phyloP scores from a whole-genome alignment of 2,888 invertebrate genomes.

The Exephanes ischioxanthus region DNA sequence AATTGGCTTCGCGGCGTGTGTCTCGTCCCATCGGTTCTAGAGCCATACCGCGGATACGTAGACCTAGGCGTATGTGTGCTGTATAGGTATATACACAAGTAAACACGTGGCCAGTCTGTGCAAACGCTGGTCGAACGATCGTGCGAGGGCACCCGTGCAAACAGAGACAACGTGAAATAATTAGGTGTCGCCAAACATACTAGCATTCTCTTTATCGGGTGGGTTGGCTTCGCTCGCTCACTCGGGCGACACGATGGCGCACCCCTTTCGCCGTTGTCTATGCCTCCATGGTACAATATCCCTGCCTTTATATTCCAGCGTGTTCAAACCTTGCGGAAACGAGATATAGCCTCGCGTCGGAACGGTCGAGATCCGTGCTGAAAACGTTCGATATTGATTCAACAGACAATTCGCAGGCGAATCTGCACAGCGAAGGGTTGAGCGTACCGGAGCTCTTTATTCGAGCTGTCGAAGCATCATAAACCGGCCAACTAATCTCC shows the following conservation, averaged over 20 bases:
- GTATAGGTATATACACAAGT: not conserved
- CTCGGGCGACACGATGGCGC: constrained; percentile 26
- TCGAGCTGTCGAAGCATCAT: not conserved
- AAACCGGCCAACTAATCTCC: constrained; percentile 17
- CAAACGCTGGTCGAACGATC: constrained; percentile 54
- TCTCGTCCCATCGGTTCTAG: constrained; percentile 24
- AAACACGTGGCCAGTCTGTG: constrained; percentile 50
- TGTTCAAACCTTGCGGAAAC: constrained; percentile 21
- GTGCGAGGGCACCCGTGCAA: constrained; percentile 50
- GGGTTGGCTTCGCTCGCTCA: constrained; percentile 37
- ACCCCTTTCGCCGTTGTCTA: constrained; percentile 43
- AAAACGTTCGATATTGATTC: constrained; percentile 35
- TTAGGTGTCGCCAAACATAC: constrained; percentile 75
- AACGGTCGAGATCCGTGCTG: not conserved
- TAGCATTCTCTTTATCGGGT: constrained; percentile 71
- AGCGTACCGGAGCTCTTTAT: constrained; percentile 16
- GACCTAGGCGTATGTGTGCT: not conserved
- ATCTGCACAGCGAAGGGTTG: constrained; percentile 8
- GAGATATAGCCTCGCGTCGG: constrained; percentile 13
- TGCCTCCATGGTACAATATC: constrained; percentile 10
- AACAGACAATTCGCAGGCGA: constrained; percentile 29
- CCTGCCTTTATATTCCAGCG: not conserved
- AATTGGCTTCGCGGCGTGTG: not conserved
- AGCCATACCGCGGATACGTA: constrained; percentile 12
- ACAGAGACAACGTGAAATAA: constrained; percentile 73